Conservation (phyloP, 2,888 invertebrate species). For the Ischnura elegans region DNA sequence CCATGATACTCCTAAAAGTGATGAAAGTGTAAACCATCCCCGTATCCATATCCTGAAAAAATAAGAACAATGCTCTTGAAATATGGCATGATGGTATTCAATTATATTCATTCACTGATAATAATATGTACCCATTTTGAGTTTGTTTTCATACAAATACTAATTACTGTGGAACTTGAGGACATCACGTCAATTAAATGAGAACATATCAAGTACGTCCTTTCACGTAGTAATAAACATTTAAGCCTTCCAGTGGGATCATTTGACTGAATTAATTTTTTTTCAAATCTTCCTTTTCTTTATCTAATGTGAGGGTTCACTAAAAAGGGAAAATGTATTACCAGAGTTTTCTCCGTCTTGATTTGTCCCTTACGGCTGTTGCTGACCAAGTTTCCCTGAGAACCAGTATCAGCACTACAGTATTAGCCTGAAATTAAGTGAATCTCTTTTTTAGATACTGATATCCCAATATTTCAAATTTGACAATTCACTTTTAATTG, state of each 20-base stretch:
- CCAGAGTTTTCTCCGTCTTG: constrained; percentile 31
- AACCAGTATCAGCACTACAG: constrained; percentile 68
- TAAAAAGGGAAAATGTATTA: constrained; percentile 1
- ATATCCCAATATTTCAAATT: not conserved
- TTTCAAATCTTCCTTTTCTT: no score
- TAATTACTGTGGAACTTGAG: no score
- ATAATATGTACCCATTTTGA: not conserved
- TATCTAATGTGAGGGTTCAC: no score
- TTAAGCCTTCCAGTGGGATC: no score
- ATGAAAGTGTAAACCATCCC: constrained; percentile 77
- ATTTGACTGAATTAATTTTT: no score
- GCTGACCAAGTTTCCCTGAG: constrained; percentile 69
- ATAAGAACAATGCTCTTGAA: not conserved
- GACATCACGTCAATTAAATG: no score
- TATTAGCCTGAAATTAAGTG: constrained; percentile 51
- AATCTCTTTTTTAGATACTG: not conserved
- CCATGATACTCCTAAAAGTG: constrained; percentile 79
- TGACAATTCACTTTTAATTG: not conserved
- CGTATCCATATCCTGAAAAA: constrained; percentile 77
- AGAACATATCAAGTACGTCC: no score
- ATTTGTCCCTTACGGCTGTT: constrained; percentile 49
- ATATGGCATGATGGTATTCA: no score
- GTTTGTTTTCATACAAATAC: no score
- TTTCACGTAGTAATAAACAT: no score
- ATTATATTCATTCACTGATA: no score